A percentile compares a stretch with the other conserved stretches of the same genome.
Conservation (phyloP, 2,113 vertebrate species). For the Albula goreensis region DNA sequence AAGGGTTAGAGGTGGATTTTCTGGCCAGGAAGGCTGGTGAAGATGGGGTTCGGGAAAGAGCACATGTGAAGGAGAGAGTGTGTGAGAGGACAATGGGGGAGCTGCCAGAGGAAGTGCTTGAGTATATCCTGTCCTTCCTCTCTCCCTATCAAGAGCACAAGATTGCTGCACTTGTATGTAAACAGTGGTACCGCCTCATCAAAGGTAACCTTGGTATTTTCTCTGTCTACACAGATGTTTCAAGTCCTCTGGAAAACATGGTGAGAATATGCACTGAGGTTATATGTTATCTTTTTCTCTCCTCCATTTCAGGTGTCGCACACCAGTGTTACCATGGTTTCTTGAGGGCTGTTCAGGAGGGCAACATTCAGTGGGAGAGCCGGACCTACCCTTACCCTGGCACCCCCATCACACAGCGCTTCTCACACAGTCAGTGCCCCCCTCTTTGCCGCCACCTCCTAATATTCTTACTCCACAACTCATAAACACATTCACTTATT, state of each 20-base stretch:
- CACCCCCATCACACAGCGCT: slow-evolving; percentile 95
- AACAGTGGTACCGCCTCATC: slow-evolving; percentile 98
- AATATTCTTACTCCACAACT: not conserved
- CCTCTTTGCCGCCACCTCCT: not conserved
- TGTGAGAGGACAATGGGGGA: slow-evolving; percentile 79
- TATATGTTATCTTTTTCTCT: not conserved
- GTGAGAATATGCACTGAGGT: not conserved
- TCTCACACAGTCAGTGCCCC: slow-evolving; percentile 91
- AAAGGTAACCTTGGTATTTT: slow-evolving; percentile 77
- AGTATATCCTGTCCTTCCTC: slow-evolving; percentile 96
- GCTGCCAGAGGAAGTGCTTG: slow-evolving; percentile 93
- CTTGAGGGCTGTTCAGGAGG: slow-evolving; percentile 93
- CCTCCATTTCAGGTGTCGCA: slow-evolving; percentile 81
- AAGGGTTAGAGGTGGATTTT: slow-evolving; percentile 62
- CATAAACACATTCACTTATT: not conserved
- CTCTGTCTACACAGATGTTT: not conserved
- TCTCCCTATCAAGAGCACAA: slow-evolving; percentile 98
- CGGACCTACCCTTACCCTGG: slow-evolving; percentile 96
- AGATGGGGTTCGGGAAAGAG: slow-evolving; percentile 57
- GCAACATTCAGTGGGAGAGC: slow-evolving; percentile 98
- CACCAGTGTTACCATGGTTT: slow-evolving; percentile 98
- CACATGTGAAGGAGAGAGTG: slow-evolving; percentile 40
- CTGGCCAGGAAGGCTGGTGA: slow-evolving; percentile 53
- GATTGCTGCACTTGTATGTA: slow-evolving; percentile 94
- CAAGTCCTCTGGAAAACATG: not conserved